Conservation (phyloP, 2,113 vertebrate species). For the Hemiprocne comata region DNA sequence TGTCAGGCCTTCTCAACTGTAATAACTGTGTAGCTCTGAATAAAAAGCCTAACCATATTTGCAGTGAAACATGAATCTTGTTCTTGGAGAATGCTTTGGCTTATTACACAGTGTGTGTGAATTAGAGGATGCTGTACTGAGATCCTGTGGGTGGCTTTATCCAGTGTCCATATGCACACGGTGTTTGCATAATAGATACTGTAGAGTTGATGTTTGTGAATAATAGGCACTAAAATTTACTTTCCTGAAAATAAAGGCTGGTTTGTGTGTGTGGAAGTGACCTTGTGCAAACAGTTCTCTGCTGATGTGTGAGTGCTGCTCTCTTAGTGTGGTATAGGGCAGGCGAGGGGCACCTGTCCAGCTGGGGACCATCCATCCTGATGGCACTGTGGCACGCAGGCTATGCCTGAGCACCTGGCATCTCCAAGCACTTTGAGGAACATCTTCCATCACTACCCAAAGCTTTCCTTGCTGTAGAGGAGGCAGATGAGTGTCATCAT, state of each 20-base stretch:
- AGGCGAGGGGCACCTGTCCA: neutral
- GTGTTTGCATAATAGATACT: neutral
- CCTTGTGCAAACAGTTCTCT: neutral
- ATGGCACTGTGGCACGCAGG: fast-evolving
- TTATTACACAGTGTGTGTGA: neutral
- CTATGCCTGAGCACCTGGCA: neutral
- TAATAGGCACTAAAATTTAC: neutral
- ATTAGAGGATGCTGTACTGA: neutral
- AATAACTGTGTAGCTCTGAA: constrained; percentile 22
- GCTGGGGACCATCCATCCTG: neutral
- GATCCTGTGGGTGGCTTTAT: neutral
- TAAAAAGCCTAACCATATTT: constrained; percentile 37
- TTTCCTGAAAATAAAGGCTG: neutral
- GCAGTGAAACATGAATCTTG: constrained; percentile 1
- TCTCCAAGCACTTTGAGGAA: neutral
- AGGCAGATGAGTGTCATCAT: neutral
- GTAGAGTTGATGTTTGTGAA: neutral
- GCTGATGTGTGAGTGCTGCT: neutral
- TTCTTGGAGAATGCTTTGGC: neutral
- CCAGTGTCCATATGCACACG: neutral
- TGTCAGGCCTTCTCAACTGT: constrained; percentile 28
- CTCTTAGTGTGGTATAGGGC: neutral
- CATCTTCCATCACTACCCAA: neutral
- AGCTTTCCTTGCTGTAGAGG: neutral
- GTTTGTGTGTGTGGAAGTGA: neutral